Evolutionary conservation across 37 sponge, comb jelly and placozoan genomes (phyloP).

Genomic region (Chondrosia reniformis): DNA sequence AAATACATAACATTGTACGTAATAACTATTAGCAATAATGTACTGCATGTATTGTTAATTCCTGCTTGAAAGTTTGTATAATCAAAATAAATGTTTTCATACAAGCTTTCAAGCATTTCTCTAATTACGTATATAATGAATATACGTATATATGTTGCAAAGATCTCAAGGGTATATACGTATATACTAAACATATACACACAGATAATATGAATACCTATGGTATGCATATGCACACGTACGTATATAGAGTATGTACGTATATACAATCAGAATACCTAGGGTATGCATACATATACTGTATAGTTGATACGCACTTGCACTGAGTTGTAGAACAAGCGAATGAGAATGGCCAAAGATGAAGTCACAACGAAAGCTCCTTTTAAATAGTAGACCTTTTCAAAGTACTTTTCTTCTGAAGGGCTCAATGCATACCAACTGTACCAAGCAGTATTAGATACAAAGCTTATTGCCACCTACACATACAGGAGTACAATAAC

Average conservation of each 20-base stretch:
- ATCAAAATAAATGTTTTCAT: too few species aligned
- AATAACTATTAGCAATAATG: too few species aligned
- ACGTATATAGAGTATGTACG: neutral
- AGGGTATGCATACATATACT: neutral
- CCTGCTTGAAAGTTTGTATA: too few species aligned
- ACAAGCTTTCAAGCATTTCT: too few species aligned
- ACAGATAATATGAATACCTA: too few species aligned
- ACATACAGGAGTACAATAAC: neutral
- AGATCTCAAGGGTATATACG: neutral
- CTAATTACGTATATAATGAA: too few species aligned
- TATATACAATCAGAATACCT: neutral
- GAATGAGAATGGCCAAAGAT: slow-evolving; percentile 26
- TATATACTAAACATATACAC: neutral
- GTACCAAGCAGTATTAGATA: slow-evolving; percentile 25
- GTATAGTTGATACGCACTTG: slow-evolving; percentile 19
- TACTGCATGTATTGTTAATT: too few species aligned
- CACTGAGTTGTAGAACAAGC: slow-evolving; percentile 40
- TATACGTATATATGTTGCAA: too few species aligned
- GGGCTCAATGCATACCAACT: neutral
- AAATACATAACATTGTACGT: too few species aligned
- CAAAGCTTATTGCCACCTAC: slow-evolving; percentile 25
- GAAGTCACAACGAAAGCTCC: slow-evolving; percentile 24
- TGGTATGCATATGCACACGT: too few species aligned
- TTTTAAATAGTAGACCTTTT: neutral
- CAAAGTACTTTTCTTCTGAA: neutral